phyloP scores from a whole-genome alignment of 2,888 invertebrate genomes.

The Nephrotoma guestfalica region DNA sequence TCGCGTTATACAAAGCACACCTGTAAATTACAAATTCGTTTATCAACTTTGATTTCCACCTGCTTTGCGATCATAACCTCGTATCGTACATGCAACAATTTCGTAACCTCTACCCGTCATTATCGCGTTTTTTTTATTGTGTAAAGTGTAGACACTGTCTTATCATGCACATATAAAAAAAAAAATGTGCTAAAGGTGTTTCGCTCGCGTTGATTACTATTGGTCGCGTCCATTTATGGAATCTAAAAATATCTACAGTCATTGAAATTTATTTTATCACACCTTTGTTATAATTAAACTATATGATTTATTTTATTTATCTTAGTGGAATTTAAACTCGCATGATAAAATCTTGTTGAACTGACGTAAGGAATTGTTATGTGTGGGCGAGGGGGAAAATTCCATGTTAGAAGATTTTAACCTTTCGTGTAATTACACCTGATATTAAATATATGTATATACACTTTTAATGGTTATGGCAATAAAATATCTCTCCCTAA shows the following conservation, averaged over 20 bases:
- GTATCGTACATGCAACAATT: neutral
- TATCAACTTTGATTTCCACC: neutral
- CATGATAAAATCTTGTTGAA: neutral
- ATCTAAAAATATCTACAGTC: neutral
- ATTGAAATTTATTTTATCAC: neutral
- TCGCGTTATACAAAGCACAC: neutral
- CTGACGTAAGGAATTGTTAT: too few relatives aligned
- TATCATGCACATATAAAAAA: neutral
- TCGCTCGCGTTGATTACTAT: neutral
- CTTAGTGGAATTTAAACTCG: neutral
- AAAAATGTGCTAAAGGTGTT: neutral
- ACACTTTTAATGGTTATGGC: neutral
- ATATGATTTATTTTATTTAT: neutral
- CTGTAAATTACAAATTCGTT: neutral
- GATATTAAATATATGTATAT: neutral
- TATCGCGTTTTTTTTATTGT: neutral
- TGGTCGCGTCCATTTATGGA: neutral
- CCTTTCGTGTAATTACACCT: neutral
- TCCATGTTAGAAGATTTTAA: neutral
- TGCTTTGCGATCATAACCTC: neutral
- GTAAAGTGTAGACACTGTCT: neutral
- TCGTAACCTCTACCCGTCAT: neutral
- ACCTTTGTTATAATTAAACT: neutral
- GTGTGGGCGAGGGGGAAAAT: neutral
- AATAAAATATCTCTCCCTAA: neutral